Evolutionary conservation across 2,797 vertebrate genomes (phyloP).

Genomic region (Phyllotis vaccarum): DNA sequence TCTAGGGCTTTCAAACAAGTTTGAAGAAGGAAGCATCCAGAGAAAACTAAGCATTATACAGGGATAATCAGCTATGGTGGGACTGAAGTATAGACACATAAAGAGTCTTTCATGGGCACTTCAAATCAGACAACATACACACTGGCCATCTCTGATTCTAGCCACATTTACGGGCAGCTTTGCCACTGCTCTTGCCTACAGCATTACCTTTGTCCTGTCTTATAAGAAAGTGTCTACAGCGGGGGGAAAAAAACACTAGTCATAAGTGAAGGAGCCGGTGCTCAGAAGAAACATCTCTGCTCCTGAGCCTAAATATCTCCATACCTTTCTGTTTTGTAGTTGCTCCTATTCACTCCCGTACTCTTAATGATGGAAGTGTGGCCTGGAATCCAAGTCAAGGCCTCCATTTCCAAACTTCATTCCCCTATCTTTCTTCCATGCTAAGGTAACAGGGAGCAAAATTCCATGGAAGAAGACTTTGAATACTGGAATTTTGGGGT

Average conservation of each 20-base stretch:
- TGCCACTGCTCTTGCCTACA: background rate
- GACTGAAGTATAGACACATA: background rate
- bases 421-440: background rate
- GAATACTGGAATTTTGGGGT: background rate
- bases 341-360: background rate
- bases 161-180: background rate
- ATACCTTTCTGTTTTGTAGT: background rate
- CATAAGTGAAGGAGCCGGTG: background rate
- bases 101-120: background rate
- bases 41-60: background rate
- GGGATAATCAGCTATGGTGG: background rate
- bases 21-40: background rate
- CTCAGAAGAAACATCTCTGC: background rate
- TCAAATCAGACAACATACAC: background rate
- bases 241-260: background rate
- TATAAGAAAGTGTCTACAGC: background rate
- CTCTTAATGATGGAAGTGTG: background rate
- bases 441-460: background rate
- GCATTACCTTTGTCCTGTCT: background rate
- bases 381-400: background rate
- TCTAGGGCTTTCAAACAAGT: slow-evolving; percentile 13
- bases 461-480: background rate
- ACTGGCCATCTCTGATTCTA: background rate
- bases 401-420: background rate
- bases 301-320: background rate